Percentiles rank a stretch among this genome's conserved stretches.
These are phyloP conservation scores for Sepiola atlantica DNA, from an alignment of 2,888 invertebrate species.

Conservation along the genomic window DNA sequence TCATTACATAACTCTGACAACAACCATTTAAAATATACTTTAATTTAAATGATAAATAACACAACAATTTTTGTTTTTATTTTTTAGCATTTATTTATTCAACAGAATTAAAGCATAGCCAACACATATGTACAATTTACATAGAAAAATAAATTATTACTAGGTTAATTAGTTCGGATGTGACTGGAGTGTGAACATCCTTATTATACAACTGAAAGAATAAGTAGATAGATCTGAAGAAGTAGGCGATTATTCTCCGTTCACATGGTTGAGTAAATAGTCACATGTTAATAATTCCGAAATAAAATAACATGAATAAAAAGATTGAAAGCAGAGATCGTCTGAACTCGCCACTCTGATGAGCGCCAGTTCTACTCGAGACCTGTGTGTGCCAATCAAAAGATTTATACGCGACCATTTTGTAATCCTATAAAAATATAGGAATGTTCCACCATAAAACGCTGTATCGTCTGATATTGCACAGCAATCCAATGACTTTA, in stretches of 20 bases:
- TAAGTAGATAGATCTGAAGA: slow-evolving; percentile 6
- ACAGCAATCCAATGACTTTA: background rate
- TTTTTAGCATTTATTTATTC: slow-evolving; percentile 16
- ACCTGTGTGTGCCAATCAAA: background rate
- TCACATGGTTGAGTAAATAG: background rate
- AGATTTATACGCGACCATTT: background rate
- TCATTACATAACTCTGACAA: too few species aligned
- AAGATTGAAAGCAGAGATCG: background rate
- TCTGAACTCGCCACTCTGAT: background rate
- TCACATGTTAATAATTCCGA: background rate
- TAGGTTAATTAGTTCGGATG: background rate
- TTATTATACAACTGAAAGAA: background rate
- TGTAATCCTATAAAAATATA: background rate
- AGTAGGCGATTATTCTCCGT: background rate
- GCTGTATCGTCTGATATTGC: background rate
- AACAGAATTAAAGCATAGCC: background rate
- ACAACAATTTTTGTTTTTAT: background rate
- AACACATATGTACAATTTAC: background rate
- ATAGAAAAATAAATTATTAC: slow-evolving; percentile 32
- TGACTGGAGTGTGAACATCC: background rate
- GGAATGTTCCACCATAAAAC: background rate
- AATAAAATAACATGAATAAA: background rate
- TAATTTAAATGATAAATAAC: background rate
- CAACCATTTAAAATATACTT: too few species aligned
- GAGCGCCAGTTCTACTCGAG: background rate